Evolutionary conservation across 2,797 vertebrate species (phyloP).

Genomic region (Microctenopoma lineatum): DNA sequence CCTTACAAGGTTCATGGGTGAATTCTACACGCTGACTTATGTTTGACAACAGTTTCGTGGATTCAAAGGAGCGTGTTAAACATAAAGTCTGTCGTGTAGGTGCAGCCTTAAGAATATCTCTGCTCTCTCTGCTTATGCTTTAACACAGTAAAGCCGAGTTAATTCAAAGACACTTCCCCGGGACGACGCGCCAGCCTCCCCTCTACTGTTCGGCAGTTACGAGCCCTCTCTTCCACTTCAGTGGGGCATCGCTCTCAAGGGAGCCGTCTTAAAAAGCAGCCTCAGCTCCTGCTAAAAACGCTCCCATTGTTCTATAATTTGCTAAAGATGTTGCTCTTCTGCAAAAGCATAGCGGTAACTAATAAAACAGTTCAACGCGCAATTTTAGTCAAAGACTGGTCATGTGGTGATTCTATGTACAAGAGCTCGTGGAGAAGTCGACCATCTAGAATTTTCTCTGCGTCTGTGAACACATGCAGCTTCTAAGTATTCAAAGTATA

Average conservation of each 20-base stretch:
- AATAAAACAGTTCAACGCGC: background rate
- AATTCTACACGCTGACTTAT: background rate
- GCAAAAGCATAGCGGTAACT: background rate
- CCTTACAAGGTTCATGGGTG: too few relatives aligned
- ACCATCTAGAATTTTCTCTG: background rate
- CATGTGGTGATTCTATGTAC: background rate
- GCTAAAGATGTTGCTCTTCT: constrained; percentile 1
- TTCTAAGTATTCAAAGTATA: too few relatives aligned
- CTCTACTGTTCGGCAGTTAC: constrained; percentile 42
- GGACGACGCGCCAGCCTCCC: constrained; percentile 22
- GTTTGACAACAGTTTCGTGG: constrained; percentile 3
- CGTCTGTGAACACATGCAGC: background rate
- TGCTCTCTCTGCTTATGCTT: background rate
- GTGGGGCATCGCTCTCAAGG: constrained; percentile 24
- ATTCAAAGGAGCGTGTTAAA: constrained; percentile 12
- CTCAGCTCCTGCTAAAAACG: constrained; percentile 7
- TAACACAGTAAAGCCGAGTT: constrained; percentile 13
- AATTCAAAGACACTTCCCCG: constrained; percentile 29
- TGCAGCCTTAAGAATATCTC: constrained; percentile 23
- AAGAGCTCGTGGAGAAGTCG: background rate
- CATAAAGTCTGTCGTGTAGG: constrained; percentile 17
- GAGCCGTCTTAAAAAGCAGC: constrained; percentile 37
- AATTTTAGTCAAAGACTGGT: constrained; percentile 1
- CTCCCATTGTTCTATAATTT: constrained; percentile 5
- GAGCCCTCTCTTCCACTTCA: constrained; percentile 24